These are phyloP conservation scores for Pseudochaenichthys georgianus DNA, from an alignment of 2,797 vertebrate species.

Conservation along the genomic window DNA sequence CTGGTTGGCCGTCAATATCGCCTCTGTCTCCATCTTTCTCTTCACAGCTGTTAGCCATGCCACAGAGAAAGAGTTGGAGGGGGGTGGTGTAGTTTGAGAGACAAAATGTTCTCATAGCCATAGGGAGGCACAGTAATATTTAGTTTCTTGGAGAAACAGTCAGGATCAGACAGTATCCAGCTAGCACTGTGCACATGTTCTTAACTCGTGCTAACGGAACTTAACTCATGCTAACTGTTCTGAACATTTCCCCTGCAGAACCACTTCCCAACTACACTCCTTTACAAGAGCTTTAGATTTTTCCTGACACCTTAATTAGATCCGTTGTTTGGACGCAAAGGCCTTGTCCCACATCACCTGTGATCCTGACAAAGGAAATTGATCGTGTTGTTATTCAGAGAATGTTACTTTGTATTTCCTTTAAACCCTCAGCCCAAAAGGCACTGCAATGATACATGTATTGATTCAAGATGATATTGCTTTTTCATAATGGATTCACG, in stretches of 20 bases:
- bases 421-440: not conserved
- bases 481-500: too few relatives aligned
- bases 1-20: conserved; percentile 62
- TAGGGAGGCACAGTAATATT: conserved; percentile 11
- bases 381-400: conserved; percentile 19
- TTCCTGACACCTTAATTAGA: conserved; percentile 58
- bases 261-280: conserved; percentile 18
- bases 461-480: not conserved
- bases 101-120: conserved; percentile 36
- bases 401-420: conserved; percentile 23
- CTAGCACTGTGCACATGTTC: not conserved
- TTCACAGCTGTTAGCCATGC: conserved; percentile 56
- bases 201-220: conserved; percentile 1
- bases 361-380: conserved; percentile 37
- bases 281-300: conserved; percentile 34
- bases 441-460: not conserved
- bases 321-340: conserved; percentile 24
- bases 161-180: conserved; percentile 18
- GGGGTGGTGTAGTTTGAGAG: conserved; percentile 24
- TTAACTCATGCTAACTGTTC: not conserved
- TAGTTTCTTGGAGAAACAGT: conserved; percentile 6
- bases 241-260: conserved; percentile 29
- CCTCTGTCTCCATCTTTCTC: conserved; percentile 43
- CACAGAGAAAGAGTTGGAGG: conserved; percentile 16
- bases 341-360: conserved; percentile 19